These are phyloP conservation scores for Eledone cirrhosa DNA, from an alignment of 2,888 invertebrate genomes.

Conservation along the genomic window DNA sequence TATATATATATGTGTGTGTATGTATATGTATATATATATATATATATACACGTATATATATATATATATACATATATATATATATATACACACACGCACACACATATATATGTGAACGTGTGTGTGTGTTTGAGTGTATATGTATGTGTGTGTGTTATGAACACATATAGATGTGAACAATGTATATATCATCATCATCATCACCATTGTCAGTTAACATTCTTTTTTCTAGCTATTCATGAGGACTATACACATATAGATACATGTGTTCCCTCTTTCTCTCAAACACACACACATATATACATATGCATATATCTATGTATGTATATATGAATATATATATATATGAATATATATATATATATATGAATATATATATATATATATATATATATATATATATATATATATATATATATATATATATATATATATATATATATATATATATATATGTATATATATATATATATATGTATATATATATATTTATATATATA, in stretches of 20 bases:
- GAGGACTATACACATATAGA: too few relatives aligned
- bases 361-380: background rate
- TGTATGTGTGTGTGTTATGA: background rate
- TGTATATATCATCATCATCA: too few relatives aligned
- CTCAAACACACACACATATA: background rate
- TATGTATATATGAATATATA: background rate
- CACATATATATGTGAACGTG: background rate
- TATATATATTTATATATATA: background rate
- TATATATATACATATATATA: background rate
- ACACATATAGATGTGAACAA: background rate
- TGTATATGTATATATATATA: background rate
- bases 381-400: background rate
- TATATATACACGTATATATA: background rate
- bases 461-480: slow-evolving; percentile 5
- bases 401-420: background rate
- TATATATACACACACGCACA: background rate
- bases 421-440: slow-evolving; percentile 7
- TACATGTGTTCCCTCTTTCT: too few relatives aligned
- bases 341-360: background rate
- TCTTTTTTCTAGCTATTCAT: too few relatives aligned
- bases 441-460: slow-evolving; percentile 8
- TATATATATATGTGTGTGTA: background rate
- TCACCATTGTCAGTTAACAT: too few relatives aligned
- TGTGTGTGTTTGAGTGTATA: background rate
- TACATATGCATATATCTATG: background rate